Percentiles rank a stretch among this genome's conserved stretches.
These are phyloP conservation scores for Ptilorrhoa leucosticta DNA, from an alignment of 2,113 vertebrate genomes.

Conservation along the genomic window DNA sequence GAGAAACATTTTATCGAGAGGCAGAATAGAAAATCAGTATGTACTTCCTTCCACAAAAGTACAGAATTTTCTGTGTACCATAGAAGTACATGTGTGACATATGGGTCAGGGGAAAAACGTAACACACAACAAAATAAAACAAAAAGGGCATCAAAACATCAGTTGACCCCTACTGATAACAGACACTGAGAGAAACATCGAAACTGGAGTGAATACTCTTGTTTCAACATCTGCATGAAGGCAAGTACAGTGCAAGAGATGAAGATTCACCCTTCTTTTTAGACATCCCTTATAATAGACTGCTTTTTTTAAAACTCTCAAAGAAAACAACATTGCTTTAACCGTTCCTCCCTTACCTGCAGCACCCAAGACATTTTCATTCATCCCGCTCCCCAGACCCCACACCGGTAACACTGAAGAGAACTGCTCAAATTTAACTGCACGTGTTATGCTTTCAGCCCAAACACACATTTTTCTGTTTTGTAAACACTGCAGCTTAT, in stretches of 20 bases:
- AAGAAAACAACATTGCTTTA: not conserved
- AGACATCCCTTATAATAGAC: not conserved
- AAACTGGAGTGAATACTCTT: not conserved
- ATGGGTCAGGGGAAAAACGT: not conserved
- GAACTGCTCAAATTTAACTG: not conserved
- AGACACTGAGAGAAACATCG: conserved; percentile 19
- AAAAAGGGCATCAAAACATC: not conserved
- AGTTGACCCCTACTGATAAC: not conserved
- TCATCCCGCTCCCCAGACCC: fast-evolving
- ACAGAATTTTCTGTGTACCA: not conserved
- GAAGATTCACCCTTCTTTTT: not conserved
- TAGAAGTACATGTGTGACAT: not conserved
- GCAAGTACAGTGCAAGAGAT: not conserved
- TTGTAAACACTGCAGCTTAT: not conserved
- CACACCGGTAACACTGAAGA: not conserved
- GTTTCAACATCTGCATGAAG: not conserved
- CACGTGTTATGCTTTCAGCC: not conserved
- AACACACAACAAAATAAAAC: not conserved
- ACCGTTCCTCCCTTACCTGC: not conserved
- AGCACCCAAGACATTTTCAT: not conserved
- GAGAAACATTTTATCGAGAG: not conserved
- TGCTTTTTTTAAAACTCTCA: not conserved
- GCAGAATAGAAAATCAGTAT: not conserved
- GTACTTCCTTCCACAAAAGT: not conserved
- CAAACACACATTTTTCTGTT: not conserved